Conservation (phyloP, 2,888 invertebrate species). For the Diaperis boleti region DNA sequence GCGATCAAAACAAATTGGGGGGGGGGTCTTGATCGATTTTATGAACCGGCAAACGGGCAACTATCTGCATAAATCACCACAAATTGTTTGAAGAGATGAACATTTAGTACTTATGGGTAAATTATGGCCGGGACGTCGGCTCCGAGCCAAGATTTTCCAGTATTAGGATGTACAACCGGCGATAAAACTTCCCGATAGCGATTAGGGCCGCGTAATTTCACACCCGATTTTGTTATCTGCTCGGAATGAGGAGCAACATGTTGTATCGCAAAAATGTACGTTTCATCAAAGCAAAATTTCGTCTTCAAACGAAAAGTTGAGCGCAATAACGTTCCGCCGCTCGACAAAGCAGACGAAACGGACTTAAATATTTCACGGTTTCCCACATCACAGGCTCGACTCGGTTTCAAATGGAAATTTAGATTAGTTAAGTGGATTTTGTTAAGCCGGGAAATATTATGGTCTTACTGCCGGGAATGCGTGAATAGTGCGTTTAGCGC, state of each 20-base stretch:
- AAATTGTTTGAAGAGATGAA: constrained; percentile 27
- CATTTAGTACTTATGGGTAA: constrained; percentile 19
- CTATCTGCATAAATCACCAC: constrained; percentile 22
- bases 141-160: constrained; percentile 3
- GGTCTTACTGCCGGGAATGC: constrained; percentile 22
- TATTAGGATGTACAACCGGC: background rate
- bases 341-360: constrained; percentile 32
- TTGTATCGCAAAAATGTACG: background rate
- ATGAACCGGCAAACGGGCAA: constrained; percentile 21
- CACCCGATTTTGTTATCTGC: too few species aligned
- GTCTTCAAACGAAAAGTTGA: constrained; percentile 12
- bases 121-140: constrained; percentile 12
- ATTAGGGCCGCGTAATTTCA: too few species aligned
- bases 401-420: constrained; percentile 36
- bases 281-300: too few species aligned
- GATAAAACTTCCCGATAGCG: too few species aligned
- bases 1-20: too few species aligned
- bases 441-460: constrained; percentile 31
- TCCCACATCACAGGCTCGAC: constrained; percentile 31
- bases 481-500: too few species aligned
- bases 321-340: constrained; percentile 18
- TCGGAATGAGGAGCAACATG: too few species aligned
- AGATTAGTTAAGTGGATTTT: constrained; percentile 37
- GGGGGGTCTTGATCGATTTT: constrained; percentile 22
- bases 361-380: constrained; percentile 36